phyloP scores from a whole-genome alignment of 92 coral and sea anemone genomes.

The Epizoanthus rinbou region DNA sequence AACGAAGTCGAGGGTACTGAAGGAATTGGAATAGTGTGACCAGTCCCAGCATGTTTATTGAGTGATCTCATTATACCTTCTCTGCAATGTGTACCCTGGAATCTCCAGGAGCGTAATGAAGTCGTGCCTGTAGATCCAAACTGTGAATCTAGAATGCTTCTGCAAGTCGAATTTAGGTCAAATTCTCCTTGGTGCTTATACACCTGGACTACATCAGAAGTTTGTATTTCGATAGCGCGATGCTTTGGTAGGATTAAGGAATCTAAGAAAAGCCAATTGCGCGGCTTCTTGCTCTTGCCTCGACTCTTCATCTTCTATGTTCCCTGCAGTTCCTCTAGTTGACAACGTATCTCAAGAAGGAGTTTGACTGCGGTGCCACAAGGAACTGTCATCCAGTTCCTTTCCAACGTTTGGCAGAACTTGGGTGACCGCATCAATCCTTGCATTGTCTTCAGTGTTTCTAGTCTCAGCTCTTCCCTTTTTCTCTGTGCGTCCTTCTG shows the following conservation, averaged over 20 bases:
- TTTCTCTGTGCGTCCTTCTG: too few species aligned
- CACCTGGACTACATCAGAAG: constrained; percentile 45
- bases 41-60: constrained; percentile 37
- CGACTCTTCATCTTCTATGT: neutral
- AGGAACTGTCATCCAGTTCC: too few species aligned
- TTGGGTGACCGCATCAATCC: too few species aligned
- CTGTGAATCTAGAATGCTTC: constrained; percentile 42
- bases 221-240: neutral
- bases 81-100: too few species aligned
- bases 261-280: neutral
- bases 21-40: neutral
- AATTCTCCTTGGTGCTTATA: constrained; percentile 20
- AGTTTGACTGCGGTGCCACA: neutral
- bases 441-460: too few species aligned
- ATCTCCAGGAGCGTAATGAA: constrained; percentile 37
- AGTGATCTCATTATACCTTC: constrained; percentile 33
- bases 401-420: neutral
- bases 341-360: too few species aligned
- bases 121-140: too few species aligned
- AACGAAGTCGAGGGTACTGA: neutral
- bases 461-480: too few species aligned
- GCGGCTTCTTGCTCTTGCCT: neutral
- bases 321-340: too few species aligned
- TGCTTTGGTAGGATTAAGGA: too few species aligned
- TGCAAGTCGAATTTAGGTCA: constrained; percentile 34